These are phyloP conservation scores for Leptocoma aspasia DNA, from an alignment of 2,113 vertebrate genomes.

Conservation along the genomic window DNA sequence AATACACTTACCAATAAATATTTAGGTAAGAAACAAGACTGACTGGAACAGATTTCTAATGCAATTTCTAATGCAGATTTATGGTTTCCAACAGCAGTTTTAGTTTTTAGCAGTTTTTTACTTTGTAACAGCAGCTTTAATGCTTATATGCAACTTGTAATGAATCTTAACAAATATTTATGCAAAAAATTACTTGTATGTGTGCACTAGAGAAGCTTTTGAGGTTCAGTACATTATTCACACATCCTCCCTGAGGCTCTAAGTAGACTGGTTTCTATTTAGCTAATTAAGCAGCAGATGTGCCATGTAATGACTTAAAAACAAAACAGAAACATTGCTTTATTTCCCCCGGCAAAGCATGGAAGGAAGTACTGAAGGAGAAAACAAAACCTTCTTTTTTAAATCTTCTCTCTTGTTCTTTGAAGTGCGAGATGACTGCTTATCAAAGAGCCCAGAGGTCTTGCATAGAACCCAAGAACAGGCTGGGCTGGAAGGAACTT, in stretches of 20 bases:
- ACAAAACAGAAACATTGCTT: neutral
- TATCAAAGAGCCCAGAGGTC: neutral
- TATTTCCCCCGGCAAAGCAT: neutral
- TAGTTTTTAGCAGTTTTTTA: neutral
- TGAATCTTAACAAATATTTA: fast-evolving
- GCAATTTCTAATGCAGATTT: neutral
- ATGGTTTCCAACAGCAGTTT: neutral
- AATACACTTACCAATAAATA: neutral
- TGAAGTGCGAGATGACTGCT: fast-evolving
- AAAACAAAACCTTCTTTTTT: neutral
- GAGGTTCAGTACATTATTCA: neutral
- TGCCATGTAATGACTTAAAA: neutral
- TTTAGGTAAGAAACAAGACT: neutral
- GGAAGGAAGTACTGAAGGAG: fast-evolving
- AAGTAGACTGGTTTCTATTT: neutral
- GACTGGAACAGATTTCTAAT: neutral
- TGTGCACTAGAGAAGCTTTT: neutral
- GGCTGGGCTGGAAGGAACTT: neutral
- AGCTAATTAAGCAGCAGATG: neutral
- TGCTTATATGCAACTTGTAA: neutral
- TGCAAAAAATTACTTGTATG: neutral
- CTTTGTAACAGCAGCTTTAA: neutral
- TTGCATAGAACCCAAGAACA: neutral
- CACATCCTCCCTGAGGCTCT: neutral
- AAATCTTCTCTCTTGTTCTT: neutral